Base-by-base conservation (phyloP, 2,113 vertebrate species). In the Speoplatyrhinus poulsoni region DNA sequence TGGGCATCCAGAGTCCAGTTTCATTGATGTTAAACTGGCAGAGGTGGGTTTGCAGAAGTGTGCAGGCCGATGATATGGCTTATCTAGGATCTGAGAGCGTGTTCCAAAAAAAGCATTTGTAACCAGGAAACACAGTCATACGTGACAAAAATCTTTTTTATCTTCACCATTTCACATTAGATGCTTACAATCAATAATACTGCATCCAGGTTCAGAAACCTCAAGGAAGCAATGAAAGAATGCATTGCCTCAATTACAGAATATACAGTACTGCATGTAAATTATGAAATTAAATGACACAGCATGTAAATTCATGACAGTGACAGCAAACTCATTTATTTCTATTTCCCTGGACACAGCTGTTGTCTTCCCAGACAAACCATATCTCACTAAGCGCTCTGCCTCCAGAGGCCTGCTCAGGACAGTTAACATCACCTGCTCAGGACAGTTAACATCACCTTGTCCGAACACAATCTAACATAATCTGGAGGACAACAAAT, bases 1-100 rank as follows among this genome's bases (percentile, higher is more conserved):
- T 76, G 81, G 79, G 86, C 89, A 91, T 89, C 84, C 85, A 84
- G 87, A 88, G 92, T 93, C 93, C 91, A 91, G 83, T 90, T 91
- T 90, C 84, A 77, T 81, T 63, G 90, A 90, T 92, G 91, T 91
- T 92, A 92, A 93, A 89, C 53, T 60, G 84, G 77, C 77, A 82
- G 81, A 86, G 76, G 81, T 79, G 76, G 85, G 79, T 26, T 12
- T 12, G 17, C 82, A 81, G 79, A 72, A 54, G 72, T 65, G 78
- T 73, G 84, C 77, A 58, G 80, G 72, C 76, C 79, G 85, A 85
- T 83, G 84, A 88, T 80, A 72, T 69, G 77, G 67, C 71, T 60
- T 73, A 75, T 85, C 69, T 82, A 87, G 87, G 88, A 92, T 87
- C 87, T 90, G 88, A 84, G 76, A 66, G 67, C 46, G 75, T 79